These are phyloP conservation scores for Troides helena DNA, from an alignment of 2,888 invertebrate genomes.

Conservation along the genomic window DNA sequence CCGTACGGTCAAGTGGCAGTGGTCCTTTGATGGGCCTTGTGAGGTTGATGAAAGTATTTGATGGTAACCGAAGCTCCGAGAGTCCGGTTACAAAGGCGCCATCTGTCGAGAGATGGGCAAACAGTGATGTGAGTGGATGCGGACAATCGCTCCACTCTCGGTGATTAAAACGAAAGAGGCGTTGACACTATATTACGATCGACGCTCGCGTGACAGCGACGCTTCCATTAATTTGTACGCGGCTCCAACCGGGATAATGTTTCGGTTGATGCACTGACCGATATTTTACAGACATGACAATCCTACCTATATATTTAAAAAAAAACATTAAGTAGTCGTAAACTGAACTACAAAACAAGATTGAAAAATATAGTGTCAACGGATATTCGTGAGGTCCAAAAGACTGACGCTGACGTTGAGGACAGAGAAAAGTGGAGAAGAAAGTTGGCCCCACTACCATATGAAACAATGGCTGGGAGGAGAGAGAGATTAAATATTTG, in stretches of 20 bases:
- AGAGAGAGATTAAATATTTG: too few relatives aligned
- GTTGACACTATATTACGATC: constrained; percentile 76
- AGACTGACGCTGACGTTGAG: too few relatives aligned
- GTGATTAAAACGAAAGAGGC: constrained; percentile 77
- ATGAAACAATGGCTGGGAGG: too few relatives aligned
- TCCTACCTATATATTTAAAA: neutral
- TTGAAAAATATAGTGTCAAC: too few relatives aligned
- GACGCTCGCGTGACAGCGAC: constrained; percentile 52
- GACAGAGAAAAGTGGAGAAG: too few relatives aligned
- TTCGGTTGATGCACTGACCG: constrained; percentile 36
- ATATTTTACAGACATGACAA: constrained; percentile 15
- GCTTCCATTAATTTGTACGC: constrained; percentile 58
- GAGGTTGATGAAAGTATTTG: constrained; percentile 66
- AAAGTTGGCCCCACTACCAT: too few relatives aligned
- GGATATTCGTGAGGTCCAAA: too few relatives aligned
- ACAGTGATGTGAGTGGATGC: constrained; percentile 65
- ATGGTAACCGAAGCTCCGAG: constrained; percentile 55
- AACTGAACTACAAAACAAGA: neutral
- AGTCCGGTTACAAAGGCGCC: constrained; percentile 72
- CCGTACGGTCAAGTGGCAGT: constrained; percentile 29
- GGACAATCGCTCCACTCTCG: constrained; percentile 74
- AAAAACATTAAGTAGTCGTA: neutral
- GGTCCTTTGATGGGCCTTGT: constrained; percentile 51
- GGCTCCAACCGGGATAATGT: constrained; percentile 43
- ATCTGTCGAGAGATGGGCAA: constrained; percentile 69